phyloP scores from a whole-genome alignment of 1,140 invertebrate species.

The Pemphigus obesinymphae region DNA sequence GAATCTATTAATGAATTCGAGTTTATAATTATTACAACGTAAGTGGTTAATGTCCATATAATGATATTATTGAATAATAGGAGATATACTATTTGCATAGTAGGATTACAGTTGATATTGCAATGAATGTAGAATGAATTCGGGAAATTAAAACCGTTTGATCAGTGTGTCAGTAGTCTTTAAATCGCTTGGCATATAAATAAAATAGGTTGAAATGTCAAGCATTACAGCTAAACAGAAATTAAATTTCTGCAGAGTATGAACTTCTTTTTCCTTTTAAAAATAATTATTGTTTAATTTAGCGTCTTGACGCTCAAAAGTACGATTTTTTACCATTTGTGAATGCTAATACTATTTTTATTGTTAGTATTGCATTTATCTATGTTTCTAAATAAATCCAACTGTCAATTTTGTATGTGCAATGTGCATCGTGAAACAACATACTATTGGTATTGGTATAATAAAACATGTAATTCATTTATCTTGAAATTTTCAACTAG shows the following conservation, averaged over 20 bases:
- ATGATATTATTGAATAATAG: no score
- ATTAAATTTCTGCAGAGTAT: constrained; percentile 5
- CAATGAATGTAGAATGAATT: background rate
- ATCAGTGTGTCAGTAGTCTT: constrained; percentile 14
- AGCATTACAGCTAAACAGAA: constrained; percentile 12
- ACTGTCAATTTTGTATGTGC: background rate
- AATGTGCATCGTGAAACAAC: background rate
- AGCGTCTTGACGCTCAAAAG: background rate
- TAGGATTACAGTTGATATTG: no score
- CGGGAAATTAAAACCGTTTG: background rate
- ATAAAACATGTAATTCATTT: background rate
- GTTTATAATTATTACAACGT: no score
- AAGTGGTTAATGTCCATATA: no score
- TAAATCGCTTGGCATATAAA: background rate
- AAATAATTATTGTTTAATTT: constrained; percentile 25
- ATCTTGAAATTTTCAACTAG: background rate
- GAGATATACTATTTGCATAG: no score
- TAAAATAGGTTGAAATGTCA: constrained; percentile 22
- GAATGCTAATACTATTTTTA: background rate
- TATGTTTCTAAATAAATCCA: background rate
- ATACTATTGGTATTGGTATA: background rate
- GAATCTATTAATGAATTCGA: no score
- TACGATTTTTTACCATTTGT: background rate
- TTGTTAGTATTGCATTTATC: background rate
- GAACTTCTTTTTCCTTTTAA: constrained; percentile 14